These are phyloP conservation scores for Pogonophryne albipinna DNA, from an alignment of 2,797 vertebrate genomes.

Conservation along the genomic window DNA sequence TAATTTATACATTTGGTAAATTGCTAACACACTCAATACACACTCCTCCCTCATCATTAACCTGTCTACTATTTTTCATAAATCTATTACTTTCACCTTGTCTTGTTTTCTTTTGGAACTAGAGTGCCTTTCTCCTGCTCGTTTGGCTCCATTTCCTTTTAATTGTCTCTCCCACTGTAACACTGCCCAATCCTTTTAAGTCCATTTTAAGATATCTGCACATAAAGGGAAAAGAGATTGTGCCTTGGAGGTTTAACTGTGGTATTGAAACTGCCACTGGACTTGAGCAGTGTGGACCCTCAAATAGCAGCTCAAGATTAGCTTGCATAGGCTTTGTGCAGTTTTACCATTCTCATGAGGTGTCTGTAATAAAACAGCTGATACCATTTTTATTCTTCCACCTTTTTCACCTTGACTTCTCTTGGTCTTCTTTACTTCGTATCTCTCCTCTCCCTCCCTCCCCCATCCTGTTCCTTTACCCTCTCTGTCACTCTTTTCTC, in stretches of 20 bases:
- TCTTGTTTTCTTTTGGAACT: slow-evolving; percentile 23
- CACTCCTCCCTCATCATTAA: slow-evolving; percentile 16
- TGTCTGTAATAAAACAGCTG: slow-evolving; percentile 24
- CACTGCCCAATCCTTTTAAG: not conserved
- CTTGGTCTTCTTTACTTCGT: slow-evolving; percentile 21
- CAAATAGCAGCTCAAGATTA: slow-evolving; percentile 16
- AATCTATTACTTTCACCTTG: slow-evolving; percentile 32
- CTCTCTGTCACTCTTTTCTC: slow-evolving; percentile 43
- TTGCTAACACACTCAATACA: slow-evolving; percentile 8
- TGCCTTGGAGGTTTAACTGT: slow-evolving; percentile 25
- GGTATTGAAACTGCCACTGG: slow-evolving; percentile 1
- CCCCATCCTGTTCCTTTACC: slow-evolving; percentile 36
- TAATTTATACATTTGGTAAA: not conserved
- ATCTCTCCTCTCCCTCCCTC: not conserved
- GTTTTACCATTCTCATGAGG: not conserved
- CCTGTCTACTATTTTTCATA: slow-evolving; percentile 2
- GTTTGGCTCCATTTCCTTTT: slow-evolving; percentile 18
- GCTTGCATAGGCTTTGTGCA: slow-evolving; percentile 4
- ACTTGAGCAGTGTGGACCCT: slow-evolving; percentile 9
- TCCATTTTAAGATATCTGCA: slow-evolving; percentile 7
- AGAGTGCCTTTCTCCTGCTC: not conserved
- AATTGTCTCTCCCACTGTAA: slow-evolving; percentile 22
- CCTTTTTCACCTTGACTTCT: slow-evolving; percentile 26
- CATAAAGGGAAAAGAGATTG: slow-evolving; percentile 1
- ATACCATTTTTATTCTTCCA: slow-evolving; percentile 8